Evolutionary conservation across 2,797 vertebrate genomes (phyloP).

Genomic region (Holocentrus rufus): DNA sequence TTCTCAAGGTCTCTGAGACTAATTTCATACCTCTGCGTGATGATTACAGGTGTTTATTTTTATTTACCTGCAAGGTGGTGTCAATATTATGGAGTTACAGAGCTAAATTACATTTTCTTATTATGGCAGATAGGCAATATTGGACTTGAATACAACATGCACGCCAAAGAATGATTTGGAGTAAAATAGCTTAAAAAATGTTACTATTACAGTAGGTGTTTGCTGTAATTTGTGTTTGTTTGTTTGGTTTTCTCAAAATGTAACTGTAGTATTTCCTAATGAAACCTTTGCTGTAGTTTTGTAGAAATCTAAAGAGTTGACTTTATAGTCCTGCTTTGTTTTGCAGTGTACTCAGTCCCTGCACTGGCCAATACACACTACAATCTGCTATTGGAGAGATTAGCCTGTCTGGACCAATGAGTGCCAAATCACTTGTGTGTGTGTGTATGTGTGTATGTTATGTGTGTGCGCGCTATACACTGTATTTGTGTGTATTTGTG

Average conservation of each 20-base stretch:
- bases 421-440: conserved; percentile 55
- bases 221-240: neutral
- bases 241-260: neutral
- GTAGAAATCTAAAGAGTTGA: conserved; percentile 24
- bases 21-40: conserved; percentile 42
- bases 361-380: conserved; percentile 32
- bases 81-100: conserved; percentile 5
- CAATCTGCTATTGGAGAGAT: conserved; percentile 66
- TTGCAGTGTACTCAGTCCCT: conserved; percentile 29
- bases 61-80: conserved; percentile 32
- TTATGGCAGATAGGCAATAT: neutral
- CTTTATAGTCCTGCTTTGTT: conserved; percentile 48
- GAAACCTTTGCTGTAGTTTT: conserved; percentile 3
- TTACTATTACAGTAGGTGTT: neutral
- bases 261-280: neutral
- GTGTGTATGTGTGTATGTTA: conserved; percentile 4
- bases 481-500: conserved; percentile 16
- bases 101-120: conserved; percentile 28
- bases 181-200: neutral
- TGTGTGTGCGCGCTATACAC: neutral
- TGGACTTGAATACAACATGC: neutral
- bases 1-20: conserved; percentile 51
- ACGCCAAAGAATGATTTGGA: neutral
- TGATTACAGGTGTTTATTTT: conserved; percentile 49
- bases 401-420: conserved; percentile 60